Evolutionary conservation across 30 jellyfish, hydroid and myxozoan genomes (phyloP), one percentile per base, ranked within the genome.

Genomic region (Cassiopea andromeda): DNA sequence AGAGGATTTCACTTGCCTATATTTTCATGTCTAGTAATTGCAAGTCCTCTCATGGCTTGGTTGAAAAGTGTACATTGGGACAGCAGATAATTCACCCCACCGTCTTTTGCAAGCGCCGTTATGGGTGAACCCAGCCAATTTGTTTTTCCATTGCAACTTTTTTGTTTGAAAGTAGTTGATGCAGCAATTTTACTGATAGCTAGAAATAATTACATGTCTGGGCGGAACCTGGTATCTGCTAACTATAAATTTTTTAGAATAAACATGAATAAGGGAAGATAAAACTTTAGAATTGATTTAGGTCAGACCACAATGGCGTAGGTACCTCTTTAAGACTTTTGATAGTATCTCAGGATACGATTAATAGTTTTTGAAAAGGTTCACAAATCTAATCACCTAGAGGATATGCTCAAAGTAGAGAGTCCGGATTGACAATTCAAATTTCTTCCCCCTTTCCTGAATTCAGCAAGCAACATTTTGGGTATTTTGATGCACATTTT

Each of bases 261-360:
- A 70, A 70, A 27, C n/a, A 70, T 70, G 79, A 15, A 70, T 70
- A 43, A 16, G 27, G 49, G 15, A 27, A n/a, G 79, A 70, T 5
- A 43, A 27, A 2, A 27, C 50, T 43, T n/a, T 2, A 19, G 46
- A 70, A 43, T 19, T 43, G 79, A 70, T 70, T 70, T 19, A 27
- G 79, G 79, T 70, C 79, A 70, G 79, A 70, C 79, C 7, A 70
- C 54, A 70, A 70, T 70, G 54, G 79, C 0, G n/a, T 16, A 16
- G 57, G 15, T 0, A 18, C 1, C 6, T 8, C 46, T 38, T 70
- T 70, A 70, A 16, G 15, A 10, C 27, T 70, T 6, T 4, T 43
- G 79, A 70, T 70, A 70, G 1, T 70, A 70, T 70, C 54, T 70
- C 15, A 17, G 50, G 27, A 17, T 2, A 8, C 27, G 15, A 8